phyloP scores from a whole-genome alignment of 2,888 invertebrate species.

The Cheilosia soror region DNA sequence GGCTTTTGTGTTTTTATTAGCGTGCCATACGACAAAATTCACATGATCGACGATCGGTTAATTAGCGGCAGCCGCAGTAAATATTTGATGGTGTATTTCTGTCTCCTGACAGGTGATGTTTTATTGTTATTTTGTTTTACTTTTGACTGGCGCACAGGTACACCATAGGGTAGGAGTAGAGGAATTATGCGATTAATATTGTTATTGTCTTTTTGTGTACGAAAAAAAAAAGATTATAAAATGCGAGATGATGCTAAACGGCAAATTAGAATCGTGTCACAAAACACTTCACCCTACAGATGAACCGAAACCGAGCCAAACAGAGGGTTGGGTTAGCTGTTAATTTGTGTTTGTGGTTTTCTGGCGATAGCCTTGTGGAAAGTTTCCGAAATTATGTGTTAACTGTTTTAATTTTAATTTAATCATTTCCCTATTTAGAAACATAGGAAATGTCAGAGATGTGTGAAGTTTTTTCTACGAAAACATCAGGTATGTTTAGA shows the following conservation, averaged over 20 bases:
- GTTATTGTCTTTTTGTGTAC: neutral
- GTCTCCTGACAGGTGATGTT: conserved; percentile 47
- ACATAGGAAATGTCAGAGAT: conserved; percentile 12
- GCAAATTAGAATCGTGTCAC: conserved; percentile 54
- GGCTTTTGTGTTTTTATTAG: conserved; percentile 32
- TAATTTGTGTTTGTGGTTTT: neutral
- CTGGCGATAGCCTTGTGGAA: conserved; percentile 53
- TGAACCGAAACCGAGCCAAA: conserved; percentile 8
- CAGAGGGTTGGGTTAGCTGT: conserved; percentile 42
- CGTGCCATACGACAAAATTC: conserved; percentile 51
- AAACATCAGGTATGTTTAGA: conserved; percentile 21
- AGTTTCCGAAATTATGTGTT: conserved; percentile 50
- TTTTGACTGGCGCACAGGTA: no score
- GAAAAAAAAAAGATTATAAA: neutral
- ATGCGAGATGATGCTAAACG: conserved; percentile 12
- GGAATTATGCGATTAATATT: neutral
- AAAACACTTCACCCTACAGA: neutral
- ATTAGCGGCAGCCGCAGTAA: conserved; percentile 34
- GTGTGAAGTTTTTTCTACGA: conserved; percentile 5
- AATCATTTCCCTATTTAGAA: conserved; percentile 54
- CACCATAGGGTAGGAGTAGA: neutral
- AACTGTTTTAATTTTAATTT: conserved; percentile 56
- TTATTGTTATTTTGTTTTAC: conserved; percentile 15
- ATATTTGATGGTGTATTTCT: neutral
- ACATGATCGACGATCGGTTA: conserved; percentile 62